phyloP scores from a whole-genome alignment of 2,113 vertebrate genomes.

The Columba livia region DNA sequence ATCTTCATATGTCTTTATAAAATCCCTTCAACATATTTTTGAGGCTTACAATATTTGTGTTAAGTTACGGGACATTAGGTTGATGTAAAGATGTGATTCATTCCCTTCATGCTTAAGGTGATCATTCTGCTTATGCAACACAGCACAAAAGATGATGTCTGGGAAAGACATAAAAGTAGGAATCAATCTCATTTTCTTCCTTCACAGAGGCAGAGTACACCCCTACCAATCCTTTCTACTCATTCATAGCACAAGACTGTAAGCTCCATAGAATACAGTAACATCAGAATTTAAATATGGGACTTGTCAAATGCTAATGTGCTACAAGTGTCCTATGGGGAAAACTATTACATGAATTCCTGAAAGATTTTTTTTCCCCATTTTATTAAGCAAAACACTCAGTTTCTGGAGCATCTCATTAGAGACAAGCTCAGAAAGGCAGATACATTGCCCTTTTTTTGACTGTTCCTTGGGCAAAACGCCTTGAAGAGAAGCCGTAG shows the following conservation, averaged over 20 bases:
- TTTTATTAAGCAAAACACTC: not conserved
- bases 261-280: not conserved
- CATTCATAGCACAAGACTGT: not conserved
- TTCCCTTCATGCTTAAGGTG: not conserved
- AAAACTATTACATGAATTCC: not conserved
- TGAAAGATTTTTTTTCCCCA: not conserved
- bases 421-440: not conserved
- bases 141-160: not conserved
- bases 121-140: not conserved
- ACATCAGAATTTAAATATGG: not conserved
- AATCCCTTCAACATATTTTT: constrained; percentile 24
- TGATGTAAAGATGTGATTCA: not conserved
- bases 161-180: constrained; percentile 25
- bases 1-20: constrained; percentile 4
- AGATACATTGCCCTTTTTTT: not conserved
- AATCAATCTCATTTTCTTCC: constrained; percentile 4
- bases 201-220: not conserved
- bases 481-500: not conserved
- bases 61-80: not conserved
- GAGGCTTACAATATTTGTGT: not conserved
- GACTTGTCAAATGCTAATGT: not conserved
- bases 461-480: not conserved
- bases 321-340: not conserved
- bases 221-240: not conserved
- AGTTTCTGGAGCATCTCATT: not conserved